Evolutionary conservation across 2,113 vertebrate genomes (phyloP).

Genomic region (Micronycteris hirsuta): DNA sequence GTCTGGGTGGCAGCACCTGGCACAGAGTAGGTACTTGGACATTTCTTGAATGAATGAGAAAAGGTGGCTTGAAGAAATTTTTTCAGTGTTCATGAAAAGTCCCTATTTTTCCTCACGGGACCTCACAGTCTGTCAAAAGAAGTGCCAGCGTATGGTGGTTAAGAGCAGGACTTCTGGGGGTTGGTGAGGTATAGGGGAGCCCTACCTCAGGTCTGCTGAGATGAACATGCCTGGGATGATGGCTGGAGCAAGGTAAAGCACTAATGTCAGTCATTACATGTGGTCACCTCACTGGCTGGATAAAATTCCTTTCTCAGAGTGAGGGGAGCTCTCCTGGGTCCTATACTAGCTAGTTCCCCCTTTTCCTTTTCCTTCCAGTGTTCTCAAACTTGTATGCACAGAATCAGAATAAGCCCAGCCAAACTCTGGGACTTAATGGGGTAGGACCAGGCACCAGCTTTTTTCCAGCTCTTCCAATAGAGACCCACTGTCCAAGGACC

Average conservation of each 20-base stretch:
- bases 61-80: neutral
- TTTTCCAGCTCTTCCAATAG: neutral
- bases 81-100: neutral
- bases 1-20: neutral
- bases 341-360: neutral
- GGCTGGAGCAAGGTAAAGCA: fast-evolving
- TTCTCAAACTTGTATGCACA: neutral
- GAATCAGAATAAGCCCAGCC: neutral
- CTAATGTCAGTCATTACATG: fast-evolving
- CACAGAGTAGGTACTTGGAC: neutral
- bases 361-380: neutral
- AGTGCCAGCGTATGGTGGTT: neutral
- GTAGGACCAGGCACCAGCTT: neutral
- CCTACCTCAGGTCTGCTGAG: neutral
- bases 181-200: neutral
- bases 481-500: neutral
- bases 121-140: neutral
- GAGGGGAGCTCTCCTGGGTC: too few relatives aligned
- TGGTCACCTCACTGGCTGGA: neutral
- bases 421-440: too few relatives aligned
- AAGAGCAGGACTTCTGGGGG: neutral
- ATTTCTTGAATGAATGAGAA: neutral
- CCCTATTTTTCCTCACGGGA: neutral
- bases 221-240: neutral
- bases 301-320: neutral